Percentiles rank a stretch among this genome's conserved stretches.
Conservation (phyloP, 2,113 vertebrate genomes). For the Trogon melanurus region DNA sequence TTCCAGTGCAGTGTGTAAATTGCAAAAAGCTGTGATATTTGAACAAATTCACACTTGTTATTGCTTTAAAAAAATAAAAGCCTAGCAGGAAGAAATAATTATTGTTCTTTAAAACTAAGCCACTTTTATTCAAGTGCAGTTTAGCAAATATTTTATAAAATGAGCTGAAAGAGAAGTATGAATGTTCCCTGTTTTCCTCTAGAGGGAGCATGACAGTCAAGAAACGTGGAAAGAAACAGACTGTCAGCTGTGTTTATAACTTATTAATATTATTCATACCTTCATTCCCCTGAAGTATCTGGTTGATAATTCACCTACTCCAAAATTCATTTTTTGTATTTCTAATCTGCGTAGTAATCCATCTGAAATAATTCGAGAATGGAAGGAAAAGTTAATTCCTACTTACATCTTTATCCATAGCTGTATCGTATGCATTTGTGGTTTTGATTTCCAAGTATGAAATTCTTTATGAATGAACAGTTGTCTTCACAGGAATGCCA, state of each 20-base stretch:
- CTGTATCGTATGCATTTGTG: background rate
- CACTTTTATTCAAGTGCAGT: background rate
- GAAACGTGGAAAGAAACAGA: background rate
- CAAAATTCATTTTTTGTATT: background rate
- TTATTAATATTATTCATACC: background rate
- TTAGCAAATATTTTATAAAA: background rate
- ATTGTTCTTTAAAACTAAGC: background rate
- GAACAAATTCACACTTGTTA: background rate
- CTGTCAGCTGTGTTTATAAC: background rate
- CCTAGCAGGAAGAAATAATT: background rate
- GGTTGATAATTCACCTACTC: background rate
- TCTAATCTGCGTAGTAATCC: background rate
- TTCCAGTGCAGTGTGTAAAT: background rate
- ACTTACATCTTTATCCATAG: background rate
- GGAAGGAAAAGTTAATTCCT: background rate
- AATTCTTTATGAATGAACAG: background rate
- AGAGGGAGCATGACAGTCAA: slow-evolving; percentile 34
- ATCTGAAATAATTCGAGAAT: background rate
- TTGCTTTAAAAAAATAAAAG: background rate
- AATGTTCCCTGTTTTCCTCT: background rate
- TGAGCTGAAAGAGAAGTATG: background rate
- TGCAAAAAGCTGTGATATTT: background rate
- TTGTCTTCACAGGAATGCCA: background rate
- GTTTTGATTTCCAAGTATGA: background rate
- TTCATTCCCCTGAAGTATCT: background rate